phyloP scores from a whole-genome alignment of 2,113 vertebrate genomes.

The Hemiscyllium ocellatum region DNA sequence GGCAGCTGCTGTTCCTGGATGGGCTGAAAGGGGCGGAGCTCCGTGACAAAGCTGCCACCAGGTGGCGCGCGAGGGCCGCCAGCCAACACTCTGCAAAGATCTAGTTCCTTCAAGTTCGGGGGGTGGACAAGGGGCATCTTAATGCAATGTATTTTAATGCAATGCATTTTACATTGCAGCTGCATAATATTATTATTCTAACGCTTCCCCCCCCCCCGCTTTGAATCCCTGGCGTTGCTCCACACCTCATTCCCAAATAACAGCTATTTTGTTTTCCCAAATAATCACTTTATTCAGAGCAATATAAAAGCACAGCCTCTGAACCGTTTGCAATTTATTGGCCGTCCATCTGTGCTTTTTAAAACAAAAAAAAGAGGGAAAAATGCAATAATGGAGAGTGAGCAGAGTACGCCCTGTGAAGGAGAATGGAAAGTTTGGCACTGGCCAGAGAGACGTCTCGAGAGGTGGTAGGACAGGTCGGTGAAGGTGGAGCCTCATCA shows the following conservation, averaged over 20 bases:
- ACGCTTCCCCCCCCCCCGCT: too few relatives aligned
- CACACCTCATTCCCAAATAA: too few relatives aligned
- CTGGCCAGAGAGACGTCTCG: neutral
- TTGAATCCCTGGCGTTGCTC: too few relatives aligned
- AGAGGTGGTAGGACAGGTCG: neutral
- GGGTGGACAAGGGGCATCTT: neutral
- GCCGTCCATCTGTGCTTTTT: neutral
- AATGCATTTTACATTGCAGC: neutral
- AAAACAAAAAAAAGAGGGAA: too few relatives aligned
- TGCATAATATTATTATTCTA: neutral
- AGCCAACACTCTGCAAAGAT: too few relatives aligned
- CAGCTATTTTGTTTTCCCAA: neutral
- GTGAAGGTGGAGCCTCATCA: neutral
- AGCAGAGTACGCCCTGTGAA: too few relatives aligned
- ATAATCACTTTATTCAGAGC: too few relatives aligned
- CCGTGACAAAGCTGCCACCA: neutral
- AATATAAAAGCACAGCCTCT: too few relatives aligned
- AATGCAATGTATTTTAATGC: neutral
- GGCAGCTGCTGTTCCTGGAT: neutral
- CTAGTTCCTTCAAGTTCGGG: too few relatives aligned
- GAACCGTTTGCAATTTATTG: too few relatives aligned
- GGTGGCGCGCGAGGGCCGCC: neutral
- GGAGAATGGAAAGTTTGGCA: neutral
- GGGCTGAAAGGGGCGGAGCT: neutral
- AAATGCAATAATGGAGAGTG: neutral